A percentile compares a stretch with the other conserved stretches of the same genome.
These are phyloP conservation scores for Allenopithecus nigroviridis DNA, from an alignment of 2,797 vertebrate genomes.

Conservation along the genomic window DNA sequence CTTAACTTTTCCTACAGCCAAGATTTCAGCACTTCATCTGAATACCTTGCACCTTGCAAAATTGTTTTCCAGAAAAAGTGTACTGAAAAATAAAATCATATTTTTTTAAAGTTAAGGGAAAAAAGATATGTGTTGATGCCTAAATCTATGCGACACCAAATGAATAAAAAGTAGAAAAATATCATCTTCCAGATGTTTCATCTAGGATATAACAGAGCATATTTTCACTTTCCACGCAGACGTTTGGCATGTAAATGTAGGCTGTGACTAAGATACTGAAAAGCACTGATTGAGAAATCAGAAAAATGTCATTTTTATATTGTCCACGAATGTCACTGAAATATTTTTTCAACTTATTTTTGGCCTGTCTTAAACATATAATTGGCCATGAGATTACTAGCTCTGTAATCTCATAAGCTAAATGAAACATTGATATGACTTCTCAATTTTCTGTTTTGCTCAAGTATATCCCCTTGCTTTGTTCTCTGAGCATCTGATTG, in stretches of 20 bases:
- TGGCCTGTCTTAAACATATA: not conserved
- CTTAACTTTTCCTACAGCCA: not conserved
- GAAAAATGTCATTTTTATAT: not conserved
- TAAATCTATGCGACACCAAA: not conserved
- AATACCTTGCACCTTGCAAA: conserved; percentile 41
- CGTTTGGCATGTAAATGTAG: not conserved
- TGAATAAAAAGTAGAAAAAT: not conserved
- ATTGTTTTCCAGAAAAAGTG: conserved; percentile 49
- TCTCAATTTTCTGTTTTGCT: not conserved
- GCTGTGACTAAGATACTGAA: not conserved
- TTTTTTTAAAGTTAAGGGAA: not conserved
- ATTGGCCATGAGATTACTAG: not conserved
- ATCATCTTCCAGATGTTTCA: not conserved
- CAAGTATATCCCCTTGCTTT: not conserved
- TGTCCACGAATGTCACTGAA: not conserved
- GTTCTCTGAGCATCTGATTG: not conserved
- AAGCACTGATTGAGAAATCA: not conserved
- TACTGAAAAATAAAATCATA: conserved; percentile 6
- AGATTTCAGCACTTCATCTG: conserved; percentile 37
- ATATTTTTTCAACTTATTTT: not conserved
- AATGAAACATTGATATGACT: not conserved
- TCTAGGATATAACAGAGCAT: not conserved
- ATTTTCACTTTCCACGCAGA: not conserved
- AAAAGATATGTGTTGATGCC: not conserved
- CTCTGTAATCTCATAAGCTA: not conserved